These are phyloP conservation scores for Umimayanthus kanabou DNA, from an alignment of 92 coral and sea anemone species.

Conservation along the genomic window DNA sequence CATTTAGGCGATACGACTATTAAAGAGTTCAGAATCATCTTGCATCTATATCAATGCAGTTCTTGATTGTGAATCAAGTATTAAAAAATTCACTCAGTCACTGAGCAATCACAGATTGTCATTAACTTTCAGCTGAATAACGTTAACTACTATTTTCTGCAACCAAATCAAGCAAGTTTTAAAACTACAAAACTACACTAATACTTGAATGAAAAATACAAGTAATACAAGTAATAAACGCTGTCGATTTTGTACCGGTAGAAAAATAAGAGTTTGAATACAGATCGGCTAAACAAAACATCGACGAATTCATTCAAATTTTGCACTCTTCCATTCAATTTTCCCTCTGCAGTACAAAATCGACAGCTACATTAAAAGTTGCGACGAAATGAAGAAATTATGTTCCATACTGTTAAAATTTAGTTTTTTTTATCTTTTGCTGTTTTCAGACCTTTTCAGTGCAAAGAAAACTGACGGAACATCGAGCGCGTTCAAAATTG, in stretches of 20 bases:
- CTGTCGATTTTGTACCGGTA: not conserved
- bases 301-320: not conserved
- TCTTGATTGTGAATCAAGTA: slow-evolving; percentile 19
- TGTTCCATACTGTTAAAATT: not conserved
- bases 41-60: not conserved
- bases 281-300: not conserved
- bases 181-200: slow-evolving; percentile 19
- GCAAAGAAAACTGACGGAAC: not conserved
- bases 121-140: not conserved
- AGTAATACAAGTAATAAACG: not conserved
- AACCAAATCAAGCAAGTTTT: slow-evolving; percentile 1
- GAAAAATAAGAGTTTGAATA: not conserved
- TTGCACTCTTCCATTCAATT: not conserved
- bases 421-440: not conserved
- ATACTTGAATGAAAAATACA: not conserved
- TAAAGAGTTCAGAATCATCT: not conserved
- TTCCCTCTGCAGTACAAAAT: not conserved
- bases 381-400: not conserved
- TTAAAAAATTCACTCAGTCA: slow-evolving; percentile 2
- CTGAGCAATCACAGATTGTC: slow-evolving; percentile 11
- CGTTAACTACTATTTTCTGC: not conserved
- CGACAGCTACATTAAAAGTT: not conserved
- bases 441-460: not conserved
- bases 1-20: not conserved
- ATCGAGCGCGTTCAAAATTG: not conserved